Evolutionary conservation across 2,888 invertebrate genomes (phyloP), one percentile per base, ranked within the genome.

Genomic region (Amiota minor): DNA sequence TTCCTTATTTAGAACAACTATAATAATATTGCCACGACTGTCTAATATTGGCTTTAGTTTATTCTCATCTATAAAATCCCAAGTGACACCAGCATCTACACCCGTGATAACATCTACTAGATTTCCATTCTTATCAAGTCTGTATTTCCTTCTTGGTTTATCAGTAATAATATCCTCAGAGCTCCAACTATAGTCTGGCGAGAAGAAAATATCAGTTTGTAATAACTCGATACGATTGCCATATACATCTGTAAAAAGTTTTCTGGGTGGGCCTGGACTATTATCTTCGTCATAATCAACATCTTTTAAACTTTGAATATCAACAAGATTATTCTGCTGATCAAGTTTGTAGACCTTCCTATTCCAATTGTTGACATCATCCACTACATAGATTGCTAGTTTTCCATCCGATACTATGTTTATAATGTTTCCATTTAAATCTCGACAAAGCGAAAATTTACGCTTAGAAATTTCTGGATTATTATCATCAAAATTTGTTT

Each of bases 21-120:
- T 46, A n/a, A 45, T 62, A n/a, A 64, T 64, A 35, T 64, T 64
- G n/a, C 64, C 64, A 64, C 16, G 46, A 3, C 20, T 64, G 45
- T 53, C 53, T 53, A n/a, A 9, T n/a, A 16, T 35, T 35, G 35
- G 35, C 35, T 35, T 35, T 35, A 35, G 35, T 6, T 35, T 35
- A 35, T 35, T 35, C 35, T 6, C 35, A 35, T 35, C 35, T 23
- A 3, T 23, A 35, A 35, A 35, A 6, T 35, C 35, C 35, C 35
- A 35, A 35, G 2, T 35, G 35, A 35, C 6, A 35, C 35, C 35
- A 35, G 14, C n/a, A 53, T 16, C 16, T 53, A n/a, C 53, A 9
- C 53, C 53, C 1, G 53, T 53, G 2, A 53, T n/a, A 9, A 53
- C n/a, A 53, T 53, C 53, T 8, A 53, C n/a, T 16, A 53, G 53